Evolutionary conservation across 2,888 invertebrate species (phyloP).

Genomic region (Saturnia japonica): DNA sequence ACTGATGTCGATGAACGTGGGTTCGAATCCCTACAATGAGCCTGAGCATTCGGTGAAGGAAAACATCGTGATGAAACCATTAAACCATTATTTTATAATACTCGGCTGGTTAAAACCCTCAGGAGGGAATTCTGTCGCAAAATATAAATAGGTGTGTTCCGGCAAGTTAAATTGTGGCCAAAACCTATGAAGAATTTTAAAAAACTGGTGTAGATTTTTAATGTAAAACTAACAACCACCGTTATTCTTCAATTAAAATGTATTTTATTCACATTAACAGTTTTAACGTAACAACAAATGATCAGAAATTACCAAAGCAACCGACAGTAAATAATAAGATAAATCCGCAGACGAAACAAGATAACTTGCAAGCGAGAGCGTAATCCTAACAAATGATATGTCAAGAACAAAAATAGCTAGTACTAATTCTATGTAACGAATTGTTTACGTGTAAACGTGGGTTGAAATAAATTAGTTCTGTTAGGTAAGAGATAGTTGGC

Average conservation of each 20-base stretch:
- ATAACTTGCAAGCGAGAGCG: not conserved
- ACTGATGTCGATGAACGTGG: too few species aligned
- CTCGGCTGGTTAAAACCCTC: too few species aligned
- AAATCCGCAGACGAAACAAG: not conserved
- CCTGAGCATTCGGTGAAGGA: too few species aligned
- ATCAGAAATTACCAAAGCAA: not conserved
- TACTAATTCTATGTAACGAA: conserved; percentile 5
- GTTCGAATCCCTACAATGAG: too few species aligned
- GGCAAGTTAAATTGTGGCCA: too few species aligned
- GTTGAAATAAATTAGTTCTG: conserved; percentile 13
- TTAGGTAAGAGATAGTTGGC: conserved; percentile 11
- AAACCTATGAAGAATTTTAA: too few species aligned
- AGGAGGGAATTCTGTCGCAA: too few species aligned
- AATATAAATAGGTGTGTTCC: too few species aligned
- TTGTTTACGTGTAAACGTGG: conserved; percentile 12
- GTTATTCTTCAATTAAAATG: not conserved
- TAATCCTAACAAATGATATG: conserved; percentile 11
- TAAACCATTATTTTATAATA: too few species aligned
- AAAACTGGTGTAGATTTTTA: too few species aligned
- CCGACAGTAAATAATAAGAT: conserved; percentile 1
- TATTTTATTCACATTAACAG: not conserved
- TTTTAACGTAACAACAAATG: not conserved
- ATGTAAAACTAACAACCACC: too few species aligned
- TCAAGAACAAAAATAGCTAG: conserved; percentile 9
- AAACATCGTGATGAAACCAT: too few species aligned